Evolutionary conservation across 2,888 invertebrate genomes (phyloP).

Genomic region (Halictus ligatus): DNA sequence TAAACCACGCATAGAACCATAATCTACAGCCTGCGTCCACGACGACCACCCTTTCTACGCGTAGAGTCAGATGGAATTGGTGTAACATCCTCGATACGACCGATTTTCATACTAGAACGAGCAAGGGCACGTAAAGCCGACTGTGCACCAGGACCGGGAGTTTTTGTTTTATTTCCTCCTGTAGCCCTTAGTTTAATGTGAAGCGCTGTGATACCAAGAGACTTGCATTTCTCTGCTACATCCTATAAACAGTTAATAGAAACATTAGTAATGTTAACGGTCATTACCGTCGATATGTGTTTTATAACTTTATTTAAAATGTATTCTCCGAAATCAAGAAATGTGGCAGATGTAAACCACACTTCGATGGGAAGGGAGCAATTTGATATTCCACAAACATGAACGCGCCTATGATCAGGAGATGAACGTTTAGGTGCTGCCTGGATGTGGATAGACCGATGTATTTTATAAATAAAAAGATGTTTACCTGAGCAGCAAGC

Average conservation of each 20-base stretch:
- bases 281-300: not conserved
- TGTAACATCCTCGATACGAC: conserved; percentile 99
- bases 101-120: conserved; percentile 99
- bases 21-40: conserved; percentile 98
- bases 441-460: conserved; percentile 71
- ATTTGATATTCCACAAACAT: conserved; percentile 77
- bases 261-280: not conserved
- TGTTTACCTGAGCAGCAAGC: conserved; percentile 98
- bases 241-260: conserved; percentile 87
- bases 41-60: conserved; percentile 99
- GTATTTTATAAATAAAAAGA: not conserved
- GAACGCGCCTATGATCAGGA: conserved; percentile 75
- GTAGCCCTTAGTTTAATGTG: conserved; percentile 99
- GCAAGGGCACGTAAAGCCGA: conserved; percentile 99
- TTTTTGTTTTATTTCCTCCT: conserved; percentile 99
- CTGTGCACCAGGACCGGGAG: conserved; percentile 99
- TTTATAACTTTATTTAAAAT: not conserved
- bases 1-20: conserved; percentile 63
- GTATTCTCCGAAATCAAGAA: conserved; percentile 40
- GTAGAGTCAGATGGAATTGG: conserved; percentile 99
- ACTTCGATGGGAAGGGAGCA: conserved; percentile 63
- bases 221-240: conserved; percentile 99
- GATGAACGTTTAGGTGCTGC: conserved; percentile 73
- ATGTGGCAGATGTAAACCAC: conserved; percentile 10
- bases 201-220: conserved; percentile 97